Evolutionary conservation across 2,888 invertebrate genomes (phyloP).

Genomic region (Ferrisia virgata): DNA sequence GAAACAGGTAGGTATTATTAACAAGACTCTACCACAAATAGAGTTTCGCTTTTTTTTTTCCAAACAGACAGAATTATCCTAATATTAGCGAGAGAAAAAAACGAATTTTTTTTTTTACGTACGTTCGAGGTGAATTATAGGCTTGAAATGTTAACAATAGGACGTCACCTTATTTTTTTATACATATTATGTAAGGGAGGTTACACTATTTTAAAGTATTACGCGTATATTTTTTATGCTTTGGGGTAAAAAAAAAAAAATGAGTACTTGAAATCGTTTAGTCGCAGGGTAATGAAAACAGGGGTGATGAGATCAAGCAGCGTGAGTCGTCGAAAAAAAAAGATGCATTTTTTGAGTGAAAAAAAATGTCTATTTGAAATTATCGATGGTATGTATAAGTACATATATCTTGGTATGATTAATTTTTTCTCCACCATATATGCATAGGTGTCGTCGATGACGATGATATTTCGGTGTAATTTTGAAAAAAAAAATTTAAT

Average conservation of each 20-base stretch:
- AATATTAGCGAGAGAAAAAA: slow-evolving; percentile 13
- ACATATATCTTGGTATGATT: no score
- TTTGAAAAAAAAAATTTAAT: not conserved
- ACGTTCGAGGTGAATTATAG: slow-evolving; percentile 35
- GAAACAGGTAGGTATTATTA: slow-evolving; percentile 44
- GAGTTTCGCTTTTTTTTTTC: slow-evolving; percentile 27
- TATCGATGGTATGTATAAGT: no score
- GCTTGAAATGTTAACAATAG: slow-evolving; percentile 37
- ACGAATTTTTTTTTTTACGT: slow-evolving; percentile 39
- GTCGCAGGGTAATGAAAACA: slow-evolving; percentile 36
- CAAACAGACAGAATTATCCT: slow-evolving; percentile 7
- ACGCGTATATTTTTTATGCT: slow-evolving; percentile 2
- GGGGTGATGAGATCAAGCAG: slow-evolving; percentile 35
- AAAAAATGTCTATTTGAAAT: not conserved
- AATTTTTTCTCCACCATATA: no score
- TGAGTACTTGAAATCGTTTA: slow-evolving; percentile 41
- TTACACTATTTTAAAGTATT: slow-evolving; percentile 37
- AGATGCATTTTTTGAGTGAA: not conserved
- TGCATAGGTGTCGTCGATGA: no score
- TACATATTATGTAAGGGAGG: no score
- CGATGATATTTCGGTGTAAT: not conserved
- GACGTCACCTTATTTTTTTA: slow-evolving; percentile 44
- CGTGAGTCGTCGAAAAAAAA: not conserved
- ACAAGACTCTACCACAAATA: slow-evolving; percentile 44
- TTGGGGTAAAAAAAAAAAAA: not conserved